phyloP scores from a whole-genome alignment of 1,140 invertebrate genomes.

The Muscidifurax raptorellus region DNA sequence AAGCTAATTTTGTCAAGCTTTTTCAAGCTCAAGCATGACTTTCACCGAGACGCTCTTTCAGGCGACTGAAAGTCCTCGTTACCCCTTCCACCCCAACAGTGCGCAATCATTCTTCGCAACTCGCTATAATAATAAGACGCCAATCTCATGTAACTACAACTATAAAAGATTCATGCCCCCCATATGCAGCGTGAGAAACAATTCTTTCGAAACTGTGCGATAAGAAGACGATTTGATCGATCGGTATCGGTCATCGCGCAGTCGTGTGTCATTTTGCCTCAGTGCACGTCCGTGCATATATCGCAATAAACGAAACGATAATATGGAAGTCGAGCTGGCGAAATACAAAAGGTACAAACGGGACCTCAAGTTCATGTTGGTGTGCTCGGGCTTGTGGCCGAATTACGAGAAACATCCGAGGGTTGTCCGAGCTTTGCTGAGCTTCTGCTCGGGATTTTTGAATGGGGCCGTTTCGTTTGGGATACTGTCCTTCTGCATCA shows the following conservation, averaged over 20 bases:
- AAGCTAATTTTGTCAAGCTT: too few relatives aligned
- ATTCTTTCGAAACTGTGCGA: constrained; percentile 1
- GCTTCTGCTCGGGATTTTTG: neutral
- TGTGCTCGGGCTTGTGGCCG: constrained; percentile 6
- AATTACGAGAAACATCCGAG: neutral
- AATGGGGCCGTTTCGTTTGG: neutral
- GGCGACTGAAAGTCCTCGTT: neutral
- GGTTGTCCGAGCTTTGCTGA: neutral
- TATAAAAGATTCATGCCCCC: neutral
- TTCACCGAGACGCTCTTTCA: too few relatives aligned
- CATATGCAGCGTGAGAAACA: neutral
- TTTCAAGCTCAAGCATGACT: too few relatives aligned
- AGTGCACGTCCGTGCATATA: too few relatives aligned
- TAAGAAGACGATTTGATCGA: neutral
- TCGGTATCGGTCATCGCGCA: neutral
- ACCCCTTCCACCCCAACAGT: neutral
- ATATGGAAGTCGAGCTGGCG: neutral
- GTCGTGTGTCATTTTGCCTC: too few relatives aligned
- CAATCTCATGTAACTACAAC: neutral
- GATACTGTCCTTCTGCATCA: constrained; percentile 48
- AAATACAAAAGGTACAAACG: constrained; percentile 3
- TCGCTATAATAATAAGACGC: neutral
- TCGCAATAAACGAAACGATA: neutral
- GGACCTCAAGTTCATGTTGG: constrained; percentile 1
- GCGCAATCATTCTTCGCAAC: neutral